Percentiles rank a stretch among this genome's conserved stretches.
These are phyloP conservation scores for Aeoliscus strigatus DNA, from an alignment of 2,797 vertebrate species.

Conservation along the genomic window DNA sequence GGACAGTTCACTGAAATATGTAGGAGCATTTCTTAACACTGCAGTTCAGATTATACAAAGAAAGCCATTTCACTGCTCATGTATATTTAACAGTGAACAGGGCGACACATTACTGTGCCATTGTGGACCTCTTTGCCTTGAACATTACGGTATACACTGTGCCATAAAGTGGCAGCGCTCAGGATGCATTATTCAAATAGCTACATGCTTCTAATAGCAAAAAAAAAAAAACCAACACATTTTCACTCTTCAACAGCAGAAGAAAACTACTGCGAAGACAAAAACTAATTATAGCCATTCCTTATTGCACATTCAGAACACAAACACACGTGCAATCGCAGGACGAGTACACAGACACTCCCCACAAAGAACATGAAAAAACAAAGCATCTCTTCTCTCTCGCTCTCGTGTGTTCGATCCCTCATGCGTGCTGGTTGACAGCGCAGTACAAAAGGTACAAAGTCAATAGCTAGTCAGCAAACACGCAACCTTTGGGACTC, in stretches of 20 bases:
- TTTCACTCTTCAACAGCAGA: conserved; percentile 35
- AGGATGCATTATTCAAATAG: conserved; percentile 63
- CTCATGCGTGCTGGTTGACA: too few relatives aligned
- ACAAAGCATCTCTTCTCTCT: too few relatives aligned
- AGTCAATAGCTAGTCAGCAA: too few relatives aligned
- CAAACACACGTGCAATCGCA: too few relatives aligned
- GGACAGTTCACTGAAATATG: neutral
- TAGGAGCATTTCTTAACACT: conserved; percentile 13
- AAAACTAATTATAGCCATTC: conserved; percentile 51
- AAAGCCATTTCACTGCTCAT: conserved; percentile 52
- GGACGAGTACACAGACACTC: too few relatives aligned
- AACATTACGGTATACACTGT: conserved; percentile 32
- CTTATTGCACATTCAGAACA: too few relatives aligned
- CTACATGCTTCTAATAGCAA: conserved; percentile 47
- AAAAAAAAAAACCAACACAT: conserved; percentile 45
- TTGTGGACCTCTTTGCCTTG: conserved; percentile 23
- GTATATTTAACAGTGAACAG: conserved; percentile 65
- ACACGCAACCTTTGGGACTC: too few relatives aligned
- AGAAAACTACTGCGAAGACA: conserved; percentile 48
- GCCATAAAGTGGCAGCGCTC: conserved; percentile 25
- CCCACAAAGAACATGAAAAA: too few relatives aligned
- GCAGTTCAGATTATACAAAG: conserved; percentile 42
- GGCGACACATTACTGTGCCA: conserved; percentile 9
- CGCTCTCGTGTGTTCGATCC: too few relatives aligned
- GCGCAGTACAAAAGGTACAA: too few relatives aligned